Conservation (phyloP, 2,113 vertebrate species). For the Trochalopteron elliotii region DNA sequence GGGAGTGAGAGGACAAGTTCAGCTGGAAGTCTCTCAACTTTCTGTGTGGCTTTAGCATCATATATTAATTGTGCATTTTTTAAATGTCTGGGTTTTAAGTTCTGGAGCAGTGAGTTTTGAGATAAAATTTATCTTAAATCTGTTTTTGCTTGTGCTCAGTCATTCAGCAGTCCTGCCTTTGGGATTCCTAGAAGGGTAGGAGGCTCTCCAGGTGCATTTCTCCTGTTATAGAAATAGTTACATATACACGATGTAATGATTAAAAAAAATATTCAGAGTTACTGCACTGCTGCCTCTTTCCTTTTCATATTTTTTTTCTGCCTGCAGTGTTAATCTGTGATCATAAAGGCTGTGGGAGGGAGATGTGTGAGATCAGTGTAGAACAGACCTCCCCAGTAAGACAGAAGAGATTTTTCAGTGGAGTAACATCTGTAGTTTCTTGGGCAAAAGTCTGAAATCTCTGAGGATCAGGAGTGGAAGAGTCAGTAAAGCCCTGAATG, state of each 20-base stretch:
- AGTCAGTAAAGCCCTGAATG: background rate
- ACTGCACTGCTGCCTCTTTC: background rate
- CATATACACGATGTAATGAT: background rate
- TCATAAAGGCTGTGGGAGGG: background rate
- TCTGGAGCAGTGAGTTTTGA: background rate
- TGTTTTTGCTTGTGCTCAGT: background rate
- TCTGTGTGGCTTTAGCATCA: background rate
- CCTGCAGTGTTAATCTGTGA: background rate
- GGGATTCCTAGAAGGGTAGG: background rate
- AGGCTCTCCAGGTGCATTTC: background rate
- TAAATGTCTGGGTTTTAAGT: background rate
- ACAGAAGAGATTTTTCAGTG: background rate
- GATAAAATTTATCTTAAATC: background rate
- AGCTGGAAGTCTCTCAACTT: background rate
- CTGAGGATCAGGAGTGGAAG: background rate
- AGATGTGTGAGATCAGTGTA: background rate
- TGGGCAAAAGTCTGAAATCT: background rate
- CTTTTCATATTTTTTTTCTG: background rate
- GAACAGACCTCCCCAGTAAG: background rate
- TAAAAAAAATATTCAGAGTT: background rate
- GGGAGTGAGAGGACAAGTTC: background rate
- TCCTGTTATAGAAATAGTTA: background rate
- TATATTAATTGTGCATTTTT: background rate
- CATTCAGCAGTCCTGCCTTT: background rate
- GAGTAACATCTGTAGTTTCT: background rate